Percentiles rank a stretch among this genome's conserved stretches.
phyloP scores from a whole-genome alignment of 2,888 invertebrate species.

The Drosophila phalerata region DNA sequence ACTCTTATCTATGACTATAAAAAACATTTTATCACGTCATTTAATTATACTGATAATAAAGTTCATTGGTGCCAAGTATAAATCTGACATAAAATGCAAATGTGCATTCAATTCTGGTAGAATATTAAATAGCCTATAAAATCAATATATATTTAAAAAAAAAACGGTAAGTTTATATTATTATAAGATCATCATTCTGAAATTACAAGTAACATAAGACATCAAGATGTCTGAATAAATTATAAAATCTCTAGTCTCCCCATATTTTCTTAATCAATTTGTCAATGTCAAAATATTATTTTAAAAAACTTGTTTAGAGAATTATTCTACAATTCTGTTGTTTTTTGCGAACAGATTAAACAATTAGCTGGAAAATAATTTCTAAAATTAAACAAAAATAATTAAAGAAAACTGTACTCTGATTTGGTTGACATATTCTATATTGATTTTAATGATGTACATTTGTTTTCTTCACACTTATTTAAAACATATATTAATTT shows the following conservation, averaged over 20 bases:
- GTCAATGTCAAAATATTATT: background rate
- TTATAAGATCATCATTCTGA: background rate
- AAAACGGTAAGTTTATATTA: background rate
- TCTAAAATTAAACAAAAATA: background rate
- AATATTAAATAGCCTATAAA: background rate
- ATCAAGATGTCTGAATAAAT: background rate
- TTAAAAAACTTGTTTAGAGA: background rate
- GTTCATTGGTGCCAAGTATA: constrained; percentile 47
- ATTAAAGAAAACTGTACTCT: background rate
- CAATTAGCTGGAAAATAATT: background rate
- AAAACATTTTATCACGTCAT: constrained; percentile 21
- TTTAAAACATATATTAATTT: constrained; percentile 3
- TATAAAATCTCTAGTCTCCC: background rate
- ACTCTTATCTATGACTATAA: constrained; percentile 15
- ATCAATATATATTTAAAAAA: background rate
- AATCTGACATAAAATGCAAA: background rate
- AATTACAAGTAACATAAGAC: background rate
- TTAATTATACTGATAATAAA: constrained; percentile 35
- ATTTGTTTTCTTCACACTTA: background rate
- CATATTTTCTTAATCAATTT: too few species aligned
- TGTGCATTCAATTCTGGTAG: constrained; percentile 1
- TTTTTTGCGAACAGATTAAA: background rate
- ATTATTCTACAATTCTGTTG: background rate
- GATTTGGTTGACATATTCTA: background rate
- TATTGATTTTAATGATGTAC: background rate